phyloP scores from a whole-genome alignment of 2,888 invertebrate genomes.

The Latrodectus elegans region DNA sequence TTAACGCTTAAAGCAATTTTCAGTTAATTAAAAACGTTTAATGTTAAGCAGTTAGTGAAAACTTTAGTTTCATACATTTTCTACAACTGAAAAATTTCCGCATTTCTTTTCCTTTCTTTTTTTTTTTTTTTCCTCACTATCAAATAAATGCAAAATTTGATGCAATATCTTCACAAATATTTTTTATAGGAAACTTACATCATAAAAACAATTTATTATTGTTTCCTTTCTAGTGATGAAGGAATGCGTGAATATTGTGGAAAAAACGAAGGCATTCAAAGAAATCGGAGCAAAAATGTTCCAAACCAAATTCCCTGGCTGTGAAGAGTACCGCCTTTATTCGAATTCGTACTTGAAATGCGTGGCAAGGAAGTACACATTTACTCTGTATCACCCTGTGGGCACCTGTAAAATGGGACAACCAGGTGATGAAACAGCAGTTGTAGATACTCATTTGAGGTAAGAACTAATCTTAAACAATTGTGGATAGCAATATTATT shows the following conservation, averaged over 20 bases:
- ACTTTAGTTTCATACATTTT: too few relatives aligned
- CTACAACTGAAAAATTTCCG: too few relatives aligned
- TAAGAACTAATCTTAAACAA: background rate
- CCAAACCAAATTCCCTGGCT: constrained; percentile 63
- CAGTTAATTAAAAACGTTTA: too few relatives aligned
- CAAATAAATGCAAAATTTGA: too few relatives aligned
- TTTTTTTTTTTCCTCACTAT: too few relatives aligned
- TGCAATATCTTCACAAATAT: too few relatives aligned
- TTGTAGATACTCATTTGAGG: constrained; percentile 75
- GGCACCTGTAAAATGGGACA: constrained; percentile 78
- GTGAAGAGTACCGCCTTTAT: constrained; percentile 50
- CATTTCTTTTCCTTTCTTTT: too few relatives aligned
- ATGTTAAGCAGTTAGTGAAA: too few relatives aligned
- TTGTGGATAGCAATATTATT: too few relatives aligned
- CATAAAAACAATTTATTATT: background rate
- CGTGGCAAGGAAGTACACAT: constrained; percentile 46
- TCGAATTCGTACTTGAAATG: constrained; percentile 63
- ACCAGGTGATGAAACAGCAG: constrained; percentile 75
- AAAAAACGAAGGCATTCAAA: constrained; percentile 51
- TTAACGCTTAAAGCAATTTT: too few relatives aligned
- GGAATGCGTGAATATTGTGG: constrained; percentile 52
- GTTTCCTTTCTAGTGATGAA: constrained; percentile 53
- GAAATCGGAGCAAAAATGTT: constrained; percentile 59
- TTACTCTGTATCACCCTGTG: constrained; percentile 77
- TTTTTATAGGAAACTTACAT: background rate